These are phyloP conservation scores for Podocnemis expansa DNA, from an alignment of 2,113 vertebrate species.

Conservation along the genomic window DNA sequence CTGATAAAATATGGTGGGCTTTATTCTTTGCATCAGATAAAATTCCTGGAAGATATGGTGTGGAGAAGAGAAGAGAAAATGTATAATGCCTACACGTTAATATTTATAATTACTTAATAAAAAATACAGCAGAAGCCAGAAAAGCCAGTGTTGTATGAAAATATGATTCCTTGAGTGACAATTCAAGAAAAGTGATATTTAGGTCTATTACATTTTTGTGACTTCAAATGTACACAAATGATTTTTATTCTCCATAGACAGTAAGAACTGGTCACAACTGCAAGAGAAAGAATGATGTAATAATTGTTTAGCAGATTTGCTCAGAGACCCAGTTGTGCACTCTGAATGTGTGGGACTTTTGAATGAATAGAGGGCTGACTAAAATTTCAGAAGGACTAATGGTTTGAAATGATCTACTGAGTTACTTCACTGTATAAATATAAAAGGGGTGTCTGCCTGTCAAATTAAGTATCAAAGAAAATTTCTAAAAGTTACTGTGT, in stretches of 20 bases:
- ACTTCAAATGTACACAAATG: conserved; percentile 1
- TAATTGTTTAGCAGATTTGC: conserved; percentile 14
- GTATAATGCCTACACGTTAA: too few species aligned
- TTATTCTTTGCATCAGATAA: not conserved
- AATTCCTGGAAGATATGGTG: not conserved
- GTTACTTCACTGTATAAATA: conserved; percentile 34
- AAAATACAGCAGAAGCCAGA: accelerated
- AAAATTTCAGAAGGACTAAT: not conserved
- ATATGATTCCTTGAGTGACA: too few species aligned
- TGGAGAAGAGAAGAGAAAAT: not conserved
- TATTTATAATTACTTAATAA: not conserved
- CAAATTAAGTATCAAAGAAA: not conserved
- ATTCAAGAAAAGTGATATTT: too few species aligned
- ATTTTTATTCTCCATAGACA: conserved; percentile 26
- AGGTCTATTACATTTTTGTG: not conserved
- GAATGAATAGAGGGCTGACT: not conserved
- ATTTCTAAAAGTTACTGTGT: not conserved
- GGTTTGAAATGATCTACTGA: not conserved
- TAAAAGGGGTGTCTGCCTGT: not conserved
- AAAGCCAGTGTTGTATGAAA: not conserved
- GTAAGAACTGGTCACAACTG: conserved; percentile 7
- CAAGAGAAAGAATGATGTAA: not conserved
- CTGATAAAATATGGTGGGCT: not conserved
- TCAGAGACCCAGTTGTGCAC: not conserved
- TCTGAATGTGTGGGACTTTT: not conserved